phyloP scores from a whole-genome alignment of 2,888 invertebrate genomes.

The Adineta ricciae region DNA sequence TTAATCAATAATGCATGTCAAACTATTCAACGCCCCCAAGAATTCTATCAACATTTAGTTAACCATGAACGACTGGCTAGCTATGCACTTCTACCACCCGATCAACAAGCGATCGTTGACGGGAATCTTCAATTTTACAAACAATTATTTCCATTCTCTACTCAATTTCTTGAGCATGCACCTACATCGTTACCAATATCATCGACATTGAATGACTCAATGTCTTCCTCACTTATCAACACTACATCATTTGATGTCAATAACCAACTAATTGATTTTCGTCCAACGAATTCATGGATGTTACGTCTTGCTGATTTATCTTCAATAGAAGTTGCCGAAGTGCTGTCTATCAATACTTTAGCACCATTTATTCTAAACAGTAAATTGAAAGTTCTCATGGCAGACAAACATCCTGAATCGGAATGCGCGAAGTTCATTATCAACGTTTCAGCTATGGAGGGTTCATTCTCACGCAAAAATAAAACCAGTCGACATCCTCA shows the following conservation, averaged over 20 bases:
- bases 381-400: constrained; percentile 6
- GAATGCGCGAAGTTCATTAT: constrained; percentile 31
- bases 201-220: neutral
- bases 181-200: neutral
- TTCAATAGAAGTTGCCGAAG: constrained; percentile 2
- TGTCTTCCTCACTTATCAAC: neutral
- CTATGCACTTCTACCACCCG: neutral
- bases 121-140: neutral
- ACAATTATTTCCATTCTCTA: neutral
- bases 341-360: constrained; percentile 12
- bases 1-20: constrained; percentile 22
- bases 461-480: constrained; percentile 36
- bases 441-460: constrained; percentile 37
- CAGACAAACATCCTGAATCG: neutral
- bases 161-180: neutral
- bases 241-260: neutral
- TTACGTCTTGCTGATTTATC: neutral
- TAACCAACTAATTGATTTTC: constrained; percentile 12
- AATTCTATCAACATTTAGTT: constrained; percentile 20
- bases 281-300: constrained; percentile 17
- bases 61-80: neutral
- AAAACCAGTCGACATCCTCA: constrained; percentile 35
- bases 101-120: neutral
- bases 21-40: neutral
- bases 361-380: constrained; percentile 20